Evolutionary conservation across 2,888 invertebrate species (phyloP), one percentile per base, ranked within the genome.

Genomic region (Clanis bilineata): DNA sequence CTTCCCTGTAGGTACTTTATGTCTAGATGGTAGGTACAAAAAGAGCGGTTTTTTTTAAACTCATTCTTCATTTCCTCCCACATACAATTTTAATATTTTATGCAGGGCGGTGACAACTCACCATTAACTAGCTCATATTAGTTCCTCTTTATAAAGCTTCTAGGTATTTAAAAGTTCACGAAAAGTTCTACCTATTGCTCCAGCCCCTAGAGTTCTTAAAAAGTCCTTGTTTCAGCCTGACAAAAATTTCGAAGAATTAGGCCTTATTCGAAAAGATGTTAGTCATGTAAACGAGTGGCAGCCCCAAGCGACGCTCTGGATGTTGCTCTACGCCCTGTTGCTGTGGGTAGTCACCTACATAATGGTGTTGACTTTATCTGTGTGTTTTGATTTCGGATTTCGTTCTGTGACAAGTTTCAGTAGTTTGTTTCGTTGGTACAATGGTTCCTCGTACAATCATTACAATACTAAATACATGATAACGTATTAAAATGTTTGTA

Each of bases 331-430:
- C 3, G 81, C 81, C 2, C 28, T 85, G 1, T 44, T 80, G 15
- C 51, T 85, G 9, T 86, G 85, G 85, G 58, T 79, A 10, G 57
- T 74, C 36, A 71, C 77, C 0, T 83, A 82, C 45, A 38, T 76
- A 4, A 69, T 77, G 67, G 71, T 76, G 55, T 59, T 81, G 7
- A 68, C 77, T 5, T 61, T 77, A 32, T 69, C 71, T 0, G 60
- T 70, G 62, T 77, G 71, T 60, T 73, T 72, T 38, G 76, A 79
- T 54, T 64, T 71, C 23, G 71, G 67, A 32, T 62, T 72, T 10
- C 70, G 71, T 10, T 64, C 72, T 10, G 58, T 68, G 9, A 62
- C 59, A 9, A 56, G 59, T 38, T 55, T 44, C 9, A 58, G 38
- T 38, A 12, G 58, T 25, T 25, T 58, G 7, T 23, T 58, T 15